phyloP scores from a whole-genome alignment of 2,888 invertebrate species.

The Brachypterus glaber region DNA sequence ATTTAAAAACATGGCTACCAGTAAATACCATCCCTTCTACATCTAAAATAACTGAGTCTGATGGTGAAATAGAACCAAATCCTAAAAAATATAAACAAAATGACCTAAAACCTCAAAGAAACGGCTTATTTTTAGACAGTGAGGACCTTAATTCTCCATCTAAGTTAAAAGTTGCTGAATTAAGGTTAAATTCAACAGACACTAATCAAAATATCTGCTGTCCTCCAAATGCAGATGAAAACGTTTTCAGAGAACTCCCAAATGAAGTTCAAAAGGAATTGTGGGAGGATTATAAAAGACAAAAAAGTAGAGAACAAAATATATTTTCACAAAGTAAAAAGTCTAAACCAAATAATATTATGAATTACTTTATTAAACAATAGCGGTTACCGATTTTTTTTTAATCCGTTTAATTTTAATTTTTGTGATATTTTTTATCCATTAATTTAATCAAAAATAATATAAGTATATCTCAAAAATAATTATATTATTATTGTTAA shows the following conservation, averaged over 20 bases:
- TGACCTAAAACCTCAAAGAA: conserved; percentile 9
- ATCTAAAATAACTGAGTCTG: conserved; percentile 43
- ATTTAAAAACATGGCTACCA: conserved; percentile 30
- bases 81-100: conserved; percentile 58
- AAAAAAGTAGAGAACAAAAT: conserved; percentile 26
- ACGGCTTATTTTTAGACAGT: conserved; percentile 32
- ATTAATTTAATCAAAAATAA: too few species aligned
- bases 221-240: conserved; percentile 57
- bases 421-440: too few species aligned
- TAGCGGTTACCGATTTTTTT: conserved; percentile 4
- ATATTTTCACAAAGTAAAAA: conserved; percentile 46
- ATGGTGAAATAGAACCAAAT: conserved; percentile 62
- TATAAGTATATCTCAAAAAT: too few species aligned
- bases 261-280: conserved; percentile 64
- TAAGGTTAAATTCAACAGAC: conserved; percentile 50
- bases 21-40: conserved; percentile 27
- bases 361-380: conserved; percentile 53
- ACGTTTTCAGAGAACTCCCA: conserved; percentile 62
- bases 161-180: conserved; percentile 57
- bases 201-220: conserved; percentile 35
- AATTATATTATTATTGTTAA: too few species aligned
- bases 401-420: too few species aligned
- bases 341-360: conserved; percentile 52
- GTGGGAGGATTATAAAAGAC: conserved; percentile 53
- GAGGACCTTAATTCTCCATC: conserved; percentile 56